Percentiles rank a stretch among this genome's conserved stretches.
These are phyloP conservation scores for Meloidogyne exigua DNA, from an alignment of 1,140 invertebrate species.

Conservation along the genomic window DNA sequence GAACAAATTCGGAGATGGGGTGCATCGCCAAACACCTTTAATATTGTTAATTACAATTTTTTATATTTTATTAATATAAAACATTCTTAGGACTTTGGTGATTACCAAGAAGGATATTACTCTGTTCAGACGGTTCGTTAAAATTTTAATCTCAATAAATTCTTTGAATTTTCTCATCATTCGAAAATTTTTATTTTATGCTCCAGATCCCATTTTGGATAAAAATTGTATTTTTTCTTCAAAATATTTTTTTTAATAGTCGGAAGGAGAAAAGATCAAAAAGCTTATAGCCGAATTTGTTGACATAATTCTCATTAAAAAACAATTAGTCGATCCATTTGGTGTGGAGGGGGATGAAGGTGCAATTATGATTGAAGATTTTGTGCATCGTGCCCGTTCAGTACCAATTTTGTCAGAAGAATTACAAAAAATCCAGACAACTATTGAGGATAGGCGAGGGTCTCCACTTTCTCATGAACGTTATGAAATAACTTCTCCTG, in stretches of 20 bases:
- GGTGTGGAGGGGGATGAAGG: slow-evolving; percentile 96
- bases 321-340: slow-evolving; percentile 89
- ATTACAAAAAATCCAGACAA: neutral
- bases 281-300: slow-evolving; percentile 96
- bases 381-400: slow-evolving; percentile 15
- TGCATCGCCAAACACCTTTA: slow-evolving; percentile 93
- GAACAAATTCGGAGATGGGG: slow-evolving; percentile 88
- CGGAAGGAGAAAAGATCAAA: slow-evolving; percentile 93
- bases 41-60: slow-evolving; percentile 27
- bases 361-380: slow-evolving; percentile 92
- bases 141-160: no score
- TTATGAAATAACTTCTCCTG: neutral
- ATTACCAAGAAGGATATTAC: slow-evolving; percentile 97
- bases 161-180: no score
- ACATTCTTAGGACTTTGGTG: slow-evolving; percentile 79
- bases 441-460: neutral
- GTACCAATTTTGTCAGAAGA: slow-evolving; percentile 20
- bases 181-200: no score
- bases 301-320: slow-evolving; percentile 85
- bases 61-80: neutral
- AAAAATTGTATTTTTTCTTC: neutral
- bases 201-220: no score
- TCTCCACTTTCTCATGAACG: neutral
- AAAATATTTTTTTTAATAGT: slow-evolving; percentile 56
- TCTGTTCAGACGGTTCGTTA: slow-evolving; percentile 80